These are phyloP conservation scores for Phyto melanocephala DNA, from an alignment of 2,888 invertebrate genomes.

Conservation along the genomic window DNA sequence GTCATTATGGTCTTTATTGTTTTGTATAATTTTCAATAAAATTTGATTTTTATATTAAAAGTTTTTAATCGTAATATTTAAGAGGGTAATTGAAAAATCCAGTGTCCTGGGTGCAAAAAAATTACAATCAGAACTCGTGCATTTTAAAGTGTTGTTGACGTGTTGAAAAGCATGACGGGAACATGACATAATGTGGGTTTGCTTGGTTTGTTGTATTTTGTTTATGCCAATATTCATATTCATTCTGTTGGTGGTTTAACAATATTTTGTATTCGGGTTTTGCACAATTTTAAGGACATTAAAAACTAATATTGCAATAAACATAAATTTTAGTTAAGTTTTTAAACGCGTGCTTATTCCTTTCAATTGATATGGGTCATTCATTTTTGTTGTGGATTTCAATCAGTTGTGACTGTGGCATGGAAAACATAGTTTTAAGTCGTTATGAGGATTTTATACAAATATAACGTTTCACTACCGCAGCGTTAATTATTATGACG, in stretches of 20 bases:
- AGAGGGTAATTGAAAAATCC: conserved; percentile 4
- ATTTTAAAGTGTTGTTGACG: neutral
- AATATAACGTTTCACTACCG: conserved; percentile 19
- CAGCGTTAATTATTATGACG: conserved; percentile 41
- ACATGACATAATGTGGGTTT: conserved; percentile 39
- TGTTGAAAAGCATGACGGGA: conserved; percentile 20
- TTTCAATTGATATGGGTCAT: conserved; percentile 39
- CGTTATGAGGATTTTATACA: neutral
- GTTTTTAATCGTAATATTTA: neutral
- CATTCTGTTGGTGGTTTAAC: conserved; percentile 18
- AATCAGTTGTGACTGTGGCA: conserved; percentile 32
- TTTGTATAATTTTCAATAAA: conserved; percentile 56
- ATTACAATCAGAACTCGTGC: conserved; percentile 24
- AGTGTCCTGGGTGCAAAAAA: conserved; percentile 10
- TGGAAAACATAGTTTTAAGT: conserved; percentile 16
- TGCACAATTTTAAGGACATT: conserved; percentile 43
- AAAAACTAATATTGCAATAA: conserved; percentile 44
- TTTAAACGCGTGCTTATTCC: conserved; percentile 27
- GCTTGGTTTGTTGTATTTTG: no score
- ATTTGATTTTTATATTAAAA: conserved; percentile 8
- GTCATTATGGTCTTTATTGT: conserved; percentile 59
- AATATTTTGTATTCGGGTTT: neutral
- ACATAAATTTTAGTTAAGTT: neutral
- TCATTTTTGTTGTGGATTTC: conserved; percentile 27
- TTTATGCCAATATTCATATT: neutral